Evolutionary conservation across 2,888 invertebrate genomes (phyloP).

Genomic region (Tetheella fluctuosa): DNA sequence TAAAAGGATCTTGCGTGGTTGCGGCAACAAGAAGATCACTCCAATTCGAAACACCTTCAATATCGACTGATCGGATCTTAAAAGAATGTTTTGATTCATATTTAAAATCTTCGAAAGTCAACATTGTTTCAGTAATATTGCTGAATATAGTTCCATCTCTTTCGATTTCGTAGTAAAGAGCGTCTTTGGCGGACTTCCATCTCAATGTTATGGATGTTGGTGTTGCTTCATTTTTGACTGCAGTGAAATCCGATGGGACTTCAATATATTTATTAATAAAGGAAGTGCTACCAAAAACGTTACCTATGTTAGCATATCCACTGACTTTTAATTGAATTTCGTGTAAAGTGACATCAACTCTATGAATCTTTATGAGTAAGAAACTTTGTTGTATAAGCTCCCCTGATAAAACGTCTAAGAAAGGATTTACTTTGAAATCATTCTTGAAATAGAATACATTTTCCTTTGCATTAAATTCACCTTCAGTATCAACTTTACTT

Average conservation of each 20-base stretch:
- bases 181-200: slow-evolving; percentile 52
- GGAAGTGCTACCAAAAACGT: slow-evolving; percentile 47
- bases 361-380: slow-evolving; percentile 64
- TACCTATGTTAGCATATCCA: slow-evolving; percentile 48
- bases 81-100: slow-evolving; percentile 56
- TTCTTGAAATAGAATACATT: slow-evolving; percentile 61
- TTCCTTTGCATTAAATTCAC: slow-evolving; percentile 54
- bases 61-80: slow-evolving; percentile 58
- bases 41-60: slow-evolving; percentile 64
- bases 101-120: slow-evolving; percentile 55
- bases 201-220: slow-evolving; percentile 50
- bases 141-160: slow-evolving; percentile 63
- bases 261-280: slow-evolving; percentile 34
- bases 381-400: slow-evolving; percentile 51
- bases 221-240: slow-evolving; percentile 43
- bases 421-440: slow-evolving; percentile 62
- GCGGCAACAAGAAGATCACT: slow-evolving; percentile 51
- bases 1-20: slow-evolving; percentile 53
- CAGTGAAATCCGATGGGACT: slow-evolving; percentile 48
- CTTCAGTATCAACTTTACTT: slow-evolving; percentile 46
- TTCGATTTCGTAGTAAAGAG: slow-evolving; percentile 66
- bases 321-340: slow-evolving; percentile 65
- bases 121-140: slow-evolving; percentile 49
- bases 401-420: slow-evolving; percentile 43
- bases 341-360: slow-evolving; percentile 53